Base-by-base conservation (phyloP, 2,797 vertebrate genomes). In the Schizopygopsis pylzovi region DNA sequence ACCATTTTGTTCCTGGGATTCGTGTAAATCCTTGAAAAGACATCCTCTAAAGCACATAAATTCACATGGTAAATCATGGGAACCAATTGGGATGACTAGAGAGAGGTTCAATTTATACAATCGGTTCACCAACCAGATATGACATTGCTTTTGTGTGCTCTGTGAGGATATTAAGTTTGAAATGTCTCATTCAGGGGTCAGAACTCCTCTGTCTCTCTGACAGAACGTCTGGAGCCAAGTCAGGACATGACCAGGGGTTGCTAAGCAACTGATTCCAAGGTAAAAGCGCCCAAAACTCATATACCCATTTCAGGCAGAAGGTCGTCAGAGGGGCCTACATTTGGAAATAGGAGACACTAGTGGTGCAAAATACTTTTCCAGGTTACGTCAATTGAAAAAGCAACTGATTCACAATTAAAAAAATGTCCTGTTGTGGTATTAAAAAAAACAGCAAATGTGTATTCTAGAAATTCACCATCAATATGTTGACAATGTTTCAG, bases 221-320 rank as follows among this genome's bases (percentile, higher is more conserved):
- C 67, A 80, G 25, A 68, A 37, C 39, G 49, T 82, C 67, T 70
- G 47, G 22, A 83, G 81, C 54, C 0, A 6, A 81, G 68, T 41
- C 22, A 63, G 70, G 56, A 73, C 41, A 65, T 73, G 84, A 65
- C 45, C 33, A 75, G 43, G 39, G 84, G 78, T 85, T 85, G 78
- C 84, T 67, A 81, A 81, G 84, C 84, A 81, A 85, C 84, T 75
- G 33, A 85, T 65, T 56, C 43, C 67, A 63, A 81, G 84, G 78
- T 81, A 85, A 75, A 43, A 22, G 76, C 33, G 6, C 68, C 78
- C 43, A 65, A 85, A 85, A 71, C 28, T 72, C 76, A 20, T 43
- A 54, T 5, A 59, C 45, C 68, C 41, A 9, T 63, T 80, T 85
- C 22, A 47, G 54, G 41, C 83, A 84, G 47, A 78, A 20, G 63